Percentiles rank a stretch among this genome's conserved stretches.
phyloP scores from a whole-genome alignment of 2,113 vertebrate genomes.

The Tachycineta bicolor region DNA sequence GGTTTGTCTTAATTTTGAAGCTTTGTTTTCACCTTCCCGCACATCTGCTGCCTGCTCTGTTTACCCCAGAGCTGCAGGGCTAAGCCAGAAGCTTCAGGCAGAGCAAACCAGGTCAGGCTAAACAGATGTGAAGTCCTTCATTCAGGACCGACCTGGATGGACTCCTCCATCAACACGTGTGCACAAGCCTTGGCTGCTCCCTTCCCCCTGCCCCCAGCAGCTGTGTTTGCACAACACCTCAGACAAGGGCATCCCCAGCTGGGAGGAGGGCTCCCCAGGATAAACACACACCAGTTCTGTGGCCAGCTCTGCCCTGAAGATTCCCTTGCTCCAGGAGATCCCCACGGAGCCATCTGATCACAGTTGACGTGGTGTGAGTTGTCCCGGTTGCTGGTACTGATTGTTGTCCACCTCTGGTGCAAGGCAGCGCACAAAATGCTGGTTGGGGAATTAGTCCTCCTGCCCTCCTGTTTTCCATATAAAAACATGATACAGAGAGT shows the following conservation, averaged over 20 bases:
- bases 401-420: not conserved
- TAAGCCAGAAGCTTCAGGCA: not conserved
- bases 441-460: not conserved
- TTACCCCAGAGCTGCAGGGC: not conserved
- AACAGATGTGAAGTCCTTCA: not conserved
- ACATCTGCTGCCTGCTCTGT: not conserved
- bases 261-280: not conserved
- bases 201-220: not conserved
- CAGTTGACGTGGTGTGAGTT: accelerated
- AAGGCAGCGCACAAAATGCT: accelerated
- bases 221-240: not conserved
- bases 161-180: not conserved
- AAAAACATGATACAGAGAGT: not conserved
- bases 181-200: not conserved
- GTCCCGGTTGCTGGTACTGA: not conserved
- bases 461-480: accelerated
- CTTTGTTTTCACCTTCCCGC: not conserved
- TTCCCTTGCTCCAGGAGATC: not conserved
- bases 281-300: no score
- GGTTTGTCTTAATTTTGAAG: not conserved
- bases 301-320: not conserved
- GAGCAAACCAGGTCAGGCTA: not conserved
- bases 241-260: not conserved
- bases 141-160: not conserved
- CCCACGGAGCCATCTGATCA: accelerated